Evolutionary conservation across 1,140 invertebrate species (phyloP), one percentile per base, ranked within the genome.

Genomic region (Sinella curviseta): DNA sequence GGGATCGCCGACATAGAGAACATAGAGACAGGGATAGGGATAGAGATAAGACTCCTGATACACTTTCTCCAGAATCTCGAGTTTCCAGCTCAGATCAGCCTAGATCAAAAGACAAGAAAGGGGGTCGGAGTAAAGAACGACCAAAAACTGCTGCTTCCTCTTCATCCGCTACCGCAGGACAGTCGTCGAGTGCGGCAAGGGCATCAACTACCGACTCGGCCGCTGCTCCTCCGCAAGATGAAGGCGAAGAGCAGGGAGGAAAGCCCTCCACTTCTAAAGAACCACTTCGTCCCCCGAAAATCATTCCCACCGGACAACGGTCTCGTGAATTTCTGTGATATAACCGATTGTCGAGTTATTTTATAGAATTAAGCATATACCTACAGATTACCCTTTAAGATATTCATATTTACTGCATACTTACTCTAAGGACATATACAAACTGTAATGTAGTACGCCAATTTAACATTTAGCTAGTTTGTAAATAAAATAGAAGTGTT

Each of bases 201-300:
- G 55, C 77, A 35, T 83, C 83, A 24, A 82, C 84, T 2, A 77
- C 84, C 1, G 84, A 84, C 67, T 83, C 84, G 8, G 67, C 28
- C 1, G 75, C 79, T 30, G 82, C 84, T 30, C 67, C 84, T 67
- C 78, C 76, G 1, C 85, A 87, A 48, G 85, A 85, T 60, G 86
- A 86, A 77, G 86, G 86, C 34, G 86, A 86, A 76, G 85, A 87
- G 79, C 86, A 86, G 81, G 77, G 77, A 36, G 54, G 73, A 54
- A 83, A 82, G 70, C 54, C 74, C 35, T 82, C 80, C 16, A 81
- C 82, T 20, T 81, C 80, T n/a, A 83, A 83, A 74, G 82, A 83
- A 76, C 80, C 82, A 35, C 78, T 83, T 34, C 67, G 77, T 36
- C 81, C 83, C 57, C 35, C 80, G 12, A 82, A 82, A 78, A 82